Base-by-base conservation (phyloP, 2,113 vertebrate genomes). In the Fulmarus glacialis region DNA sequence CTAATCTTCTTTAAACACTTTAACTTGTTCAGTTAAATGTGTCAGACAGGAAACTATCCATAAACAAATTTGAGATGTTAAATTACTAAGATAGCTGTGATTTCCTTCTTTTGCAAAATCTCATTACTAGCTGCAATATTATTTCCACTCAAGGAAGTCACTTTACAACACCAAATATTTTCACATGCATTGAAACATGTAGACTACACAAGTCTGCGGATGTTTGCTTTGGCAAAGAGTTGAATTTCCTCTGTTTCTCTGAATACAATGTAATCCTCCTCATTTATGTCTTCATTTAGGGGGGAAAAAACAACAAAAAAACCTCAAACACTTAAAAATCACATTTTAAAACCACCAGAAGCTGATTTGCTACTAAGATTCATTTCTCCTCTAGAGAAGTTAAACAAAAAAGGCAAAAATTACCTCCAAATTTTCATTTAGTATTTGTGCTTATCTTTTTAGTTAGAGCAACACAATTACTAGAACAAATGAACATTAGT, bases 61-160 rank as follows among this genome's bases (percentile, higher is more conserved):
- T 91, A 98, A 98, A 98, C 96, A 97, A 97, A 94, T 94, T n/a
- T 87, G 89, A 91, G 93, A 87, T 80, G 96, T 87, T 94, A 96
- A 97, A 94, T 93, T 72, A 96, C 95, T 81, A 95, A 97, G 98
- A 97, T 97, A 98, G 97, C 96, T 96, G 94, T 92, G 78, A 82
- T 90, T 98, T 98, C 98, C 98, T 98, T 82, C 97, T 94, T 89
- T 82, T 92, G 66, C 85, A 96, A 92, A 96, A 91, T 97, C 94
- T 95, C 97, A 95, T 64, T 96, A 93, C 93, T 93, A 96, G 90
- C 43, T 58, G 30, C 81, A 94, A 50, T 50, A 94, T 92, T 93
- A 87, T 95, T 97, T 98, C 92, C 93, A 96, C 95, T 91, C 56
- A 45, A 97, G 98, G 98, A 98, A 98, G 94, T 96, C 91, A 87